Base-by-base conservation (phyloP, 2,113 vertebrate genomes). In the Datnioides undecimradiatus region DNA sequence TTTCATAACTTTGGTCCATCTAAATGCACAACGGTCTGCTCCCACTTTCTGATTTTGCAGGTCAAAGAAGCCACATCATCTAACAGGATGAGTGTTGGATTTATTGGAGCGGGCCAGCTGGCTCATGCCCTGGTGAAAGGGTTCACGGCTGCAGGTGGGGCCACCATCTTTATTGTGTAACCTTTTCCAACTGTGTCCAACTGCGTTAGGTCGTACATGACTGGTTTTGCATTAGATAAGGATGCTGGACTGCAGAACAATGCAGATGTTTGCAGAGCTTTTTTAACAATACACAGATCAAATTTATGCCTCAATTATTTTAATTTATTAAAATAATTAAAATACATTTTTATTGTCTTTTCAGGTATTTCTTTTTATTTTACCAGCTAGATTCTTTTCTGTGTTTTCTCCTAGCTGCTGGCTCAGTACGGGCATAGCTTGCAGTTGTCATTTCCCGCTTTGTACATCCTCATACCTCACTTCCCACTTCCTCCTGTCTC, bases 21-120 rank as follows among this genome's bases (percentile, higher is more conserved):
- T 2, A 46, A 13, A 36, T 33, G 2, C 12, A 55, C 72, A n/a
- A 38, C 27, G 13, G 14, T 16, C 1, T 55, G n/a, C 17, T 5
- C 5, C 31, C 16, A 4, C 4, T 23, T 29, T 25, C 17, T 45
- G 8, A 41, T 60, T 23, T 54, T 55, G 16, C 79, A 93, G 82
- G 62, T 38, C 52, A 67, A 16, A 86, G 74, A 41, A 36, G 66
- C 67, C 75, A 78, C 82, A 77, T 79, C 79, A 75, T 75, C 72
- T 45, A 46, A 51, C 82, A 90, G 31, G 70, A 97, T 98, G 97
- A 98, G 97, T 17, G 97, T 98, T 60, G 97, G 97, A 1, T 97
- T 98, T 85, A 97, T 98, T 40, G 97, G 97, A 29, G 96, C 97
- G 0, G 97, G 97, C 74, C 97, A 98, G 93, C 91, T 98, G 75